These are phyloP conservation scores for Xylota sylvarum DNA, from an alignment of 2,888 invertebrate genomes.

Conservation along the genomic window DNA sequence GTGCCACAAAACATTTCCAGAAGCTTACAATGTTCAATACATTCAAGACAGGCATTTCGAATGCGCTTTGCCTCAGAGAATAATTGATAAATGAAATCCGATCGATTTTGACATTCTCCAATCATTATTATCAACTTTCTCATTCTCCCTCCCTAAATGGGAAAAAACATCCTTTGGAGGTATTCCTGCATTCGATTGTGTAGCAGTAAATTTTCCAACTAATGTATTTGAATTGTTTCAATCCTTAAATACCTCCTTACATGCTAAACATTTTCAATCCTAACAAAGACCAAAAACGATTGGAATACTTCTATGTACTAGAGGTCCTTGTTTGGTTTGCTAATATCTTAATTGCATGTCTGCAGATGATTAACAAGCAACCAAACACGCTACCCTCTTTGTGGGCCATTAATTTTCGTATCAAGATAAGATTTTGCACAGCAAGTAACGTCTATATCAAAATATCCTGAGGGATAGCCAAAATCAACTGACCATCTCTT, in stretches of 20 bases:
- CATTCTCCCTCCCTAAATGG: too few relatives aligned
- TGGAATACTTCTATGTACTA: not conserved
- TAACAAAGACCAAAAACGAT: conserved; percentile 12
- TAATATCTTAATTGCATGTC: conserved; percentile 70
- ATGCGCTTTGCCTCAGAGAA: too few relatives aligned
- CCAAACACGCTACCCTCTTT: conserved; percentile 29
- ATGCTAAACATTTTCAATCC: conserved; percentile 6
- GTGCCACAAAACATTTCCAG: too few relatives aligned
- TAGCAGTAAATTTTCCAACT: too few relatives aligned
- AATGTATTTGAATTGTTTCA: too few relatives aligned
- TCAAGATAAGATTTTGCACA: conserved; percentile 55
- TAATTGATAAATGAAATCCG: too few relatives aligned
- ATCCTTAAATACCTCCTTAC: not conserved
- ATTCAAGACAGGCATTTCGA: too few relatives aligned
- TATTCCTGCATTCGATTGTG: not conserved
- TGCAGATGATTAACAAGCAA: conserved; percentile 64
- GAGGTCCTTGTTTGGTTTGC: conserved; percentile 24
- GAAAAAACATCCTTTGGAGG: not conserved
- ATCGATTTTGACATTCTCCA: too few relatives aligned
- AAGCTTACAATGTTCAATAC: too few relatives aligned
- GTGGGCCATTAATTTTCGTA: conserved; percentile 55
- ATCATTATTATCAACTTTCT: too few relatives aligned
- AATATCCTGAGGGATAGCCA: conserved; percentile 12
- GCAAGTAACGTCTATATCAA: conserved; percentile 46
- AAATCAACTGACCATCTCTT: not conserved